These are phyloP conservation scores for Himalopsyche japonica DNA, from an alignment of 2,888 invertebrate genomes.

Conservation along the genomic window DNA sequence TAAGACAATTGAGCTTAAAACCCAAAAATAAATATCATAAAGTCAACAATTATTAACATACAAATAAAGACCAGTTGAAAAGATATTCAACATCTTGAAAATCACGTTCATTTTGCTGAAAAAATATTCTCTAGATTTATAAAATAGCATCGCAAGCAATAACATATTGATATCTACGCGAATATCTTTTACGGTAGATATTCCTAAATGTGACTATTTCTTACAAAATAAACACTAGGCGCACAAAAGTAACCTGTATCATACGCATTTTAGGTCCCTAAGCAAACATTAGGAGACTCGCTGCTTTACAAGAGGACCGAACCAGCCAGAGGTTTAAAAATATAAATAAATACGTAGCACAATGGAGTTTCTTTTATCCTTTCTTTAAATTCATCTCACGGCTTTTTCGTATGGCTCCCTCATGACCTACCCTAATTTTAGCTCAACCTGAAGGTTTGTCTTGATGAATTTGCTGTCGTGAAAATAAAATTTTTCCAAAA, in stretches of 20 bases:
- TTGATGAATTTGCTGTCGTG: neutral
- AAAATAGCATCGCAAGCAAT: neutral
- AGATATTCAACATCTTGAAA: no score
- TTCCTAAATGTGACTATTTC: neutral
- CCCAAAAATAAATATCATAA: no score
- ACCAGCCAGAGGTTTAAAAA: neutral
- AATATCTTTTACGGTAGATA: neutral
- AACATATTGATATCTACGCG: neutral
- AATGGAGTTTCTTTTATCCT: constrained; percentile 12
- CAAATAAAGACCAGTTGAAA: no score
- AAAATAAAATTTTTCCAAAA: neutral
- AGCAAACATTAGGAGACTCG: constrained; percentile 16
- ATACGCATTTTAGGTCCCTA: constrained; percentile 15
- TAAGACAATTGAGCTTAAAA: no score
- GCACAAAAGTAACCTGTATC: neutral
- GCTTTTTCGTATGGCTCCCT: constrained; percentile 1
- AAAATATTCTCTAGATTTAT: neutral
- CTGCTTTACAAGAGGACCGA: neutral
- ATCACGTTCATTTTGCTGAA: no score
- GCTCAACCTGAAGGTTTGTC: neutral
- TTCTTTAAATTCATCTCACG: constrained; percentile 30
- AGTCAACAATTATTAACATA: no score
- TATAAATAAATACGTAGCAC: neutral
- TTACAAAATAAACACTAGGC: neutral
- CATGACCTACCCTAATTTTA: neutral